A percentile compares a stretch with the other conserved stretches of the same genome.
phyloP scores from a whole-genome alignment of 2,113 vertebrate species.

The Ovibos moschatus region DNA sequence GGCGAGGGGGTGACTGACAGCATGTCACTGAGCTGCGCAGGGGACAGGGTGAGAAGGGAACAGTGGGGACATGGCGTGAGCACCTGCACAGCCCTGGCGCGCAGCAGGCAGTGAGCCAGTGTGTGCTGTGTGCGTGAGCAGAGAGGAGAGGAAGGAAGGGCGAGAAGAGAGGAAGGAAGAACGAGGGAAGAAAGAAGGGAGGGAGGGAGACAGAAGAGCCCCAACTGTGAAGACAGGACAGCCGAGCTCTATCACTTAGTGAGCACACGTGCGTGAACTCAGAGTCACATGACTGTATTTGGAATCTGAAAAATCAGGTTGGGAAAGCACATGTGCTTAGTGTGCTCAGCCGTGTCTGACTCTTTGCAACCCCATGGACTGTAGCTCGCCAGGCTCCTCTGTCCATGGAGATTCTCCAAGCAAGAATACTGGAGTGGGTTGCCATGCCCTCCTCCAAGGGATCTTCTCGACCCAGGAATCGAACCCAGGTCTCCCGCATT shows the following conservation, averaged over 20 bases:
- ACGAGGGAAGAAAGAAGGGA: background rate
- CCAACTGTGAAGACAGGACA: background rate
- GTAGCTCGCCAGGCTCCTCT: background rate
- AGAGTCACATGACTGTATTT: background rate
- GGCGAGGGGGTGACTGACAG: rapidly evolving
- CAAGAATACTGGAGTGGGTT: background rate
- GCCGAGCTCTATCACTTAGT: rapidly evolving
- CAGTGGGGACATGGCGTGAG: background rate
- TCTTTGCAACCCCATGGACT: background rate
- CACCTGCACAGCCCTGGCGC: rapidly evolving
- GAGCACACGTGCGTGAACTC: background rate
- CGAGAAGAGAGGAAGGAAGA: background rate
- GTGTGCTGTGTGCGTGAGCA: background rate
- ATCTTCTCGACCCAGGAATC: background rate
- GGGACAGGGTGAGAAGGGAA: background rate
- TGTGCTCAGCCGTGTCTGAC: background rate
- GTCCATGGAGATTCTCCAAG: background rate
- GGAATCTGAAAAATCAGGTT: background rate
- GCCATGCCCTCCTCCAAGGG: too few relatives aligned
- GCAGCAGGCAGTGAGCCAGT: background rate
- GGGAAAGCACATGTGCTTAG: background rate
- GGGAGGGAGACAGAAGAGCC: background rate
- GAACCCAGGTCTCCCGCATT: background rate
- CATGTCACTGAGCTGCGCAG: rapidly evolving
- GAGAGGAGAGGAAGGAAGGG: background rate